These are phyloP conservation scores for Riptortus pedestris DNA, from an alignment of 1,140 invertebrate genomes.

Conservation along the genomic window DNA sequence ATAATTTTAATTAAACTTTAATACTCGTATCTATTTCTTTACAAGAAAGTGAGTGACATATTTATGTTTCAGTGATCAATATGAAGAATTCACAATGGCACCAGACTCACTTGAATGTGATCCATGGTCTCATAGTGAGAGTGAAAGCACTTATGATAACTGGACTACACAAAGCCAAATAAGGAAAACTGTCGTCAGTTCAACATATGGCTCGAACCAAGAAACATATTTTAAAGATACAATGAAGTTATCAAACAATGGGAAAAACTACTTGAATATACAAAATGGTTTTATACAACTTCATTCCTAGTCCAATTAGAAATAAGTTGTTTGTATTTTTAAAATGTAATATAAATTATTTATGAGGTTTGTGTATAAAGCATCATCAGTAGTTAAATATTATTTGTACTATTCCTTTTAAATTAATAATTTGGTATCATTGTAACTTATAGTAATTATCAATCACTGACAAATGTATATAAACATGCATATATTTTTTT, in stretches of 20 bases:
- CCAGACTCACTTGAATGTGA: constrained; percentile 27
- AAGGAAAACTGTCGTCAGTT: not conserved
- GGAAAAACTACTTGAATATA: constrained; percentile 5
- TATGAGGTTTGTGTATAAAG: no score
- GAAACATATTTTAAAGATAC: constrained; percentile 10
- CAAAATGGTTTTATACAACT: constrained; percentile 6
- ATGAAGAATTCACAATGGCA: constrained; percentile 23
- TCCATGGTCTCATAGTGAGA: constrained; percentile 23
- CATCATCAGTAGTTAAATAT: no score
- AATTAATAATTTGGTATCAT: no score
- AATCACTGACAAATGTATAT: no score
- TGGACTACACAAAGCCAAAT: constrained; percentile 7
- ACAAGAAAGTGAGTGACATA: no score
- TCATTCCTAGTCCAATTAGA: not conserved
- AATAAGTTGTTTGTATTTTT: no score
- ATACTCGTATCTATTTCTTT: no score
- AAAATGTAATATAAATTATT: no score
- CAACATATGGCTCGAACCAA: not conserved
- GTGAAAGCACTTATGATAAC: not conserved
- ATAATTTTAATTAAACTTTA: no score
- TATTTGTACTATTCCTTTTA: no score
- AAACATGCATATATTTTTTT: no score
- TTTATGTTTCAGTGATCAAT: not conserved
- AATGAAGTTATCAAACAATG: not conserved
- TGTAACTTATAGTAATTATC: no score